Base-by-base conservation (phyloP, 2,113 vertebrate genomes). In the Platanista minor region DNA sequence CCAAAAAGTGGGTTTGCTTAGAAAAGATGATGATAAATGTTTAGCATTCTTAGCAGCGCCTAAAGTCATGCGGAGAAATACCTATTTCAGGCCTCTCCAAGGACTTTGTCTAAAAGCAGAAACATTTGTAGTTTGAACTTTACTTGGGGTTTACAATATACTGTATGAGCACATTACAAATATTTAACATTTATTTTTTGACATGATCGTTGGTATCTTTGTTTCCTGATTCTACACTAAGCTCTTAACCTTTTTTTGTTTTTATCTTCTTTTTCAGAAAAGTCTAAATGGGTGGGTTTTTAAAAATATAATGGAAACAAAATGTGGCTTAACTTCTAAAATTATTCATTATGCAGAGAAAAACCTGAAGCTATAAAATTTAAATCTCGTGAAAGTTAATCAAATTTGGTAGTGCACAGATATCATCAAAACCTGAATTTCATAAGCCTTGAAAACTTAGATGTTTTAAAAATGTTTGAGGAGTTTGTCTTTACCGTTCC, bases 341-440 rank as follows among this genome's bases (percentile, higher is more conserved):
- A 91, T 87, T 78, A 62, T 59, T 92, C 74, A 77, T 88, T 94
- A 64, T 74, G 61, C 54, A 90, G 52, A 91, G 89, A 93, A 96
- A 90, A 96, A 84, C 43, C 84, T 41, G 52, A 91, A 96, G 86
- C 90, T 84, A 43, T 95, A 93, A 93, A 91, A 94, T 96, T 84
- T 89, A 87, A 96, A 83, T 97, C 83, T 96, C 87, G 80, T 83
- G 54, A 82, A 93, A 95, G 77, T 83, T 95, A 85, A 95, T 93
- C 86, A 91, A 25, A 92, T 87, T 95, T 87, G 72, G 74, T 92
- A 92, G 92, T 83, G 36, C 64, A 49, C 72, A 87, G 90, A 66
- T 85, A 93, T 94, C 82, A 75, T 91, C 41, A 69, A 83, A 96
- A 69, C 87, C 46, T 91, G 90, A 93, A 54, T 91, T 92, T 75